Conservation (phyloP, 2,888 invertebrate species). For the Agrenia bidenticulata region DNA sequence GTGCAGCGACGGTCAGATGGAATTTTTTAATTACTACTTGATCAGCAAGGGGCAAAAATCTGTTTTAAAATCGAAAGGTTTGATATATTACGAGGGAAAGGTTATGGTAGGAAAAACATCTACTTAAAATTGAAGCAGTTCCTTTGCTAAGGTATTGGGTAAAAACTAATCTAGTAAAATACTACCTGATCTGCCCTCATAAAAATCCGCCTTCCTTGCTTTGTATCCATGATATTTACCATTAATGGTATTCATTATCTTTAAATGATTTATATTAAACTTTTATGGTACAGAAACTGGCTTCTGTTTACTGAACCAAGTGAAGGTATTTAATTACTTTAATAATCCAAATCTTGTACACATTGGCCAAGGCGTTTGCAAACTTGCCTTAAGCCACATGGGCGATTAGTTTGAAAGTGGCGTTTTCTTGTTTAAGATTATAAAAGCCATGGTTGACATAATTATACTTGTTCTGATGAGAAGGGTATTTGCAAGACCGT, state of each 20-base stretch:
- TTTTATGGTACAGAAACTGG: constrained; percentile 9
- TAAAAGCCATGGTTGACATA: too few relatives aligned
- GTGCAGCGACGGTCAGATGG: constrained; percentile 25
- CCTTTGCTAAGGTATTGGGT: neutral
- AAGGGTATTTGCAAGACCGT: too few relatives aligned
- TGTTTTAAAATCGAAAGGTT: constrained; percentile 23
- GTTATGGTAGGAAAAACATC: neutral
- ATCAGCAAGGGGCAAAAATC: constrained; percentile 26
- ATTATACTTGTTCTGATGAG: too few relatives aligned
- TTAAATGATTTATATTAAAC: constrained; percentile 13
- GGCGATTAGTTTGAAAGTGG: too few relatives aligned
- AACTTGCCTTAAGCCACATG: too few relatives aligned
- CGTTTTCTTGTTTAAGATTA: too few relatives aligned
- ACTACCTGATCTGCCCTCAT: neutral
- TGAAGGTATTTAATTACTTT: too few relatives aligned
- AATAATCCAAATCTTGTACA: too few relatives aligned
- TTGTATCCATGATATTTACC: neutral
- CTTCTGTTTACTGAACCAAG: neutral
- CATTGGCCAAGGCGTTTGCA: too few relatives aligned
- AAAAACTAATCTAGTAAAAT: constrained; percentile 23
- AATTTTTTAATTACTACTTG: constrained; percentile 43
- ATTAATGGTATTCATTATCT: constrained; percentile 16
- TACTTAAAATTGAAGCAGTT: constrained; percentile 22
- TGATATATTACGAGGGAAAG: constrained; percentile 23
- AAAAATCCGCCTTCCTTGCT: constrained; percentile 6